Base-by-base conservation (phyloP, 2,888 invertebrate species). In the Drosophila anomelani region DNA sequence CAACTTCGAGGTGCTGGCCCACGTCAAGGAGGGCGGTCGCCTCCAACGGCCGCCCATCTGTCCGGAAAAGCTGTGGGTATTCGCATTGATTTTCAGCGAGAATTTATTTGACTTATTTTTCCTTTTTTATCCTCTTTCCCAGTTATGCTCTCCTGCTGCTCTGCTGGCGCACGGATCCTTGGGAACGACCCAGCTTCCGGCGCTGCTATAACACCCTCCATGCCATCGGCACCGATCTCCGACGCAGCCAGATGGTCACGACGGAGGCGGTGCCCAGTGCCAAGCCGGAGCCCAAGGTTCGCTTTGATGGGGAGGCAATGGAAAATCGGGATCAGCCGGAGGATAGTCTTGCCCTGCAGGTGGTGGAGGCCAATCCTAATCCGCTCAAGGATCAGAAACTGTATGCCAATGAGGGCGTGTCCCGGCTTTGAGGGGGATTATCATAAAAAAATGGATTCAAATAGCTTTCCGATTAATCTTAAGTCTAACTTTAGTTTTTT, bases 1-100 rank as follows among this genome's bases (percentile, higher is more conserved):
- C 68, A 99, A 99, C 93, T 94, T 97, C 15, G 98, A 99, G 92
- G 99, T 99, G 32, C 93, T 98, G 67, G 95, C 97, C 82, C 97
- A 96, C 92, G 98, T 99, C 10, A 94, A 97, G 75, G 95, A 95
- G 4, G 98, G 98, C 0, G 98, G 98, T 34, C 94, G 96, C 47
- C 94, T 98, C n/a, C 95, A 96, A 38, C 94, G 96, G 81, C 97
- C 97, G 4, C 94, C 97, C 6, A 94, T 94, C 7, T 98, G 98
- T 91, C 98, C 98, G 0, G 95, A 96, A 32, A 94, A 94, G 74
- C 93, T 97, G 95, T 96, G 92, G 94, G 95, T 94, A 62, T 23
- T 0, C 0, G 15, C 5, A 9, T 3, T 5, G 9, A 9, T 34
- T 1, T 0, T 20, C n/a, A n/a, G n/a, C n/a, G n/a, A n/a, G 20